Base-by-base conservation (phyloP, 1,140 invertebrate species). In the Papilio polyxenes region DNA sequence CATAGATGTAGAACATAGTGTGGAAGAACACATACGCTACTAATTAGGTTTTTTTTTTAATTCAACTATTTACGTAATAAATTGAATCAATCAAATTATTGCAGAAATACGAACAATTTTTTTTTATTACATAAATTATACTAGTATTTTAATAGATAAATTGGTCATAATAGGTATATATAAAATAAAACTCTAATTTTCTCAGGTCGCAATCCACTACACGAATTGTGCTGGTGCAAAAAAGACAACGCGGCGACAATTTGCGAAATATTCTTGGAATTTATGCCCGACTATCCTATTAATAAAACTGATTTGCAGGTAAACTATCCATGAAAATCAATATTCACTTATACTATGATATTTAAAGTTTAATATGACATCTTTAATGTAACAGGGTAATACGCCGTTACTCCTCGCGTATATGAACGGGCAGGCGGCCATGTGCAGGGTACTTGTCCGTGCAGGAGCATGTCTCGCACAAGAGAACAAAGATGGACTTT, bases 231-330 rank as follows among this genome's bases (percentile, higher is more conserved):
- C 76, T 96, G 97, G 87, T 97, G 97, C 91, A 97, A 97, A 0
- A 97, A 97, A 85, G 98, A 98, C 83, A 98, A 98, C 92, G 97
- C 98, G 1, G 98, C 98, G 8, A 97, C 97, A n/a, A 98, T 99
- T 88, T 98, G 98, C 92, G 98, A 99, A 88, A 94, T 98, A 62
- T 99, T 99, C 91, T 91, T 99, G n/a, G 98, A 99, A 90, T 97
- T 96, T 87, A 98, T 99, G 97, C 97, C 98, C 0, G 95, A 98
- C 62, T 99, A 98, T 95, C 98, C 98, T 0, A 96, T 99, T 13
- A 98, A 99, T 90, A 97, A 96, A 87, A 96, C 97, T n/a, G 98
- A 99, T 92, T 95, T 96, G 80, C 98, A 96, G 96, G 98, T 98
- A 95, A 91, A 44, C 11, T 72, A 40, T 31, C 31, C 11, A 72